Percentiles rank a stretch among this genome's conserved stretches.
Conservation (phyloP, 2,888 invertebrate genomes). For the Pterostichus niger region DNA sequence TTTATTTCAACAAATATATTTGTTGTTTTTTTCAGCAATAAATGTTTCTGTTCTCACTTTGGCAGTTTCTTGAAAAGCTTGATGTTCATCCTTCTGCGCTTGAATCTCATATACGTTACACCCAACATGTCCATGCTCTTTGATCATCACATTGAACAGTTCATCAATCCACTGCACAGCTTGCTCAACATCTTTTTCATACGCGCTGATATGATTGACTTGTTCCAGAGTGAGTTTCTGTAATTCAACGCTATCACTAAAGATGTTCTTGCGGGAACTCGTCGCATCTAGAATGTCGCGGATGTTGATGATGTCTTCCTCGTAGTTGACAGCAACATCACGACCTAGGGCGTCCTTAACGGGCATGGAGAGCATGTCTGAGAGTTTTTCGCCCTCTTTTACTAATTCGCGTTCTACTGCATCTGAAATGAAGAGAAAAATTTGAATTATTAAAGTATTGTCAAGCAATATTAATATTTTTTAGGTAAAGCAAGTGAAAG, state of each 20-base stretch:
- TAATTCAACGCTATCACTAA: constrained; percentile 87
- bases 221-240: constrained; percentile 89
- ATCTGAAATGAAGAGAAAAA: constrained; percentile 77
- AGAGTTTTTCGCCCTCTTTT: constrained; percentile 87
- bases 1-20: too few relatives aligned
- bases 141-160: constrained; percentile 84
- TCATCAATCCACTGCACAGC: constrained; percentile 89
- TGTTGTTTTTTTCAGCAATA: neutral
- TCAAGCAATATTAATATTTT: neutral
- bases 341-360: constrained; percentile 88
- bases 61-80: constrained; percentile 88
- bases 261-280: constrained; percentile 84
- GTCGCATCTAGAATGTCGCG: constrained; percentile 85
- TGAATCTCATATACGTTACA: constrained; percentile 86
- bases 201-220: constrained; percentile 86
- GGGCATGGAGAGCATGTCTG: constrained; percentile 88
- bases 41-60: constrained; percentile 78
- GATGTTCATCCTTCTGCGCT: constrained; percentile 86
- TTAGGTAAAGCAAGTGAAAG: too few relatives aligned
- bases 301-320: constrained; percentile 86
- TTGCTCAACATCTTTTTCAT: constrained; percentile 88
- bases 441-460: neutral
- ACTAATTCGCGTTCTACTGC: constrained; percentile 83
- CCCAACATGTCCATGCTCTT: constrained; percentile 86
- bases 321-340: constrained; percentile 84